A percentile compares a stretch with the other conserved stretches of the same genome.
Conservation (phyloP, 2,888 invertebrate genomes). For the Resseliella maxima region DNA sequence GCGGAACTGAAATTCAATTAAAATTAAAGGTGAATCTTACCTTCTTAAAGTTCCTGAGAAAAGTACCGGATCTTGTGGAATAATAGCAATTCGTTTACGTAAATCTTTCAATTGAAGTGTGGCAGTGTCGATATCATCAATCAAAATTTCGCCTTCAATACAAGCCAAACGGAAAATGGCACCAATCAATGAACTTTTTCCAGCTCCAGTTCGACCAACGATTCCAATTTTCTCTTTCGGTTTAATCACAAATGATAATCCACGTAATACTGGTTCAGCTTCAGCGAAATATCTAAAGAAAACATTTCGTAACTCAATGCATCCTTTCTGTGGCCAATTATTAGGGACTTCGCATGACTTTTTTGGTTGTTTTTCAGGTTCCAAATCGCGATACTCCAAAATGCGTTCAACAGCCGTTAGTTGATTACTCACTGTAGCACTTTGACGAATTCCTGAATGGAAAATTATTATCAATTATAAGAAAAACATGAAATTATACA, state of each 20-base stretch:
- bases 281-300: constrained; percentile 80
- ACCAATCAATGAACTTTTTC: constrained; percentile 78
- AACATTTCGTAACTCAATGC: constrained; percentile 69
- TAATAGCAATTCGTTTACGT: constrained; percentile 73
- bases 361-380: constrained; percentile 67
- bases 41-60: constrained; percentile 70
- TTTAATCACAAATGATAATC: constrained; percentile 71
- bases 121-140: constrained; percentile 75
- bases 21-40: too few species aligned
- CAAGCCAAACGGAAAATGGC: constrained; percentile 71
- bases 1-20: too few species aligned
- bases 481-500: not conserved
- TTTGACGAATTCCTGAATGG: constrained; percentile 67
- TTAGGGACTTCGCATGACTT: constrained; percentile 58
- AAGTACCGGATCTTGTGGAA: constrained; percentile 71
- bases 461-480: too few species aligned
- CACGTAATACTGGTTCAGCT: constrained; percentile 81
- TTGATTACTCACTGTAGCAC: constrained; percentile 76
- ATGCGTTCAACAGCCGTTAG: constrained; percentile 79
- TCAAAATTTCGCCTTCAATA: constrained; percentile 74
- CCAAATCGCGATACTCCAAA: constrained; percentile 72
- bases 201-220: constrained; percentile 71
- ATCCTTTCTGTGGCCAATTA: constrained; percentile 70
- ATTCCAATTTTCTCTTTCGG: constrained; percentile 71
- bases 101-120: constrained; percentile 73